Conservation (phyloP, 2,797 vertebrate genomes). For the Luscinia megarhynchos region DNA sequence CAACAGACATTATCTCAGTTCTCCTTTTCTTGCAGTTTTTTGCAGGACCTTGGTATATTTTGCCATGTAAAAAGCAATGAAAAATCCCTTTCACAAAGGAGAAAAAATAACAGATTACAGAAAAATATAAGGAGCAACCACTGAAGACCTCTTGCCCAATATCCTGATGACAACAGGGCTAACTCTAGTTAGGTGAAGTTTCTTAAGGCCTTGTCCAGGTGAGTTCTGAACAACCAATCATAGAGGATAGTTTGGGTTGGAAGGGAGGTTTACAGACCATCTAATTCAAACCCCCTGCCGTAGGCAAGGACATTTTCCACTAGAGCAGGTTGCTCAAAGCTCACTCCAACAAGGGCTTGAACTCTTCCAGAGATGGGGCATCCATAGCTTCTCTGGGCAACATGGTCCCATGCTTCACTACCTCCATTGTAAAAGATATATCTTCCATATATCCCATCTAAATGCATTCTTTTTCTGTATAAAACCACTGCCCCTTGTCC, state of each 20-base stretch:
- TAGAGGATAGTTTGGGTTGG: not conserved
- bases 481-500: not conserved
- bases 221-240: not conserved
- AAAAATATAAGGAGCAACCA: not conserved
- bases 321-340: not conserved
- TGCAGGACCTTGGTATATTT: not conserved
- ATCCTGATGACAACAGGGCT: not conserved
- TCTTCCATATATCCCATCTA: not conserved
- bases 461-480: not conserved
- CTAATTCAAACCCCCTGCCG: not conserved
- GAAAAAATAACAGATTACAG: not conserved
- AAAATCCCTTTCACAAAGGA: not conserved
- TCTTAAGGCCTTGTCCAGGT: not conserved
- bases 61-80: not conserved
- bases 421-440: not conserved
- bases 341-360: accelerated
- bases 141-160: not conserved
- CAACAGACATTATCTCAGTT: not conserved
- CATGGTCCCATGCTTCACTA: not conserved
- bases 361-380: not conserved
- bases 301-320: not conserved
- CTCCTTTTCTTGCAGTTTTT: not conserved
- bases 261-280: not conserved
- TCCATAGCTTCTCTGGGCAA: not conserved
- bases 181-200: not conserved